Conservation (phyloP, 2,888 invertebrate genomes). For the Arrhopalites spinosus region DNA sequence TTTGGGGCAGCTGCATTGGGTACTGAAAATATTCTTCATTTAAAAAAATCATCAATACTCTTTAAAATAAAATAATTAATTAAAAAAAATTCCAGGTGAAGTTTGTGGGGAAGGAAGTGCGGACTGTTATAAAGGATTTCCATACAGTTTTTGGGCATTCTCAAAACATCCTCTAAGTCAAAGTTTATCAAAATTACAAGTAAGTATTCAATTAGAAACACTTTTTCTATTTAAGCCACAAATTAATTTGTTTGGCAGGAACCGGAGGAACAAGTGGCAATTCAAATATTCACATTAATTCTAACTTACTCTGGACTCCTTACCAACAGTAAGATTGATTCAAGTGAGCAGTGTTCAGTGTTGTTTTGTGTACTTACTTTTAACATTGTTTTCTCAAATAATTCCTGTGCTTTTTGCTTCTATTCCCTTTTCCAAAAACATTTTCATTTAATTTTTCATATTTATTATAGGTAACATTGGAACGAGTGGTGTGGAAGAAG, state of each 20-base stretch:
- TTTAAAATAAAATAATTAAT: no score
- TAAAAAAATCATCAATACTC: no score
- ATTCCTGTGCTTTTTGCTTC: neutral
- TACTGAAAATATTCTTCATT: no score
- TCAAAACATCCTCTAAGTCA: constrained; percentile 78
- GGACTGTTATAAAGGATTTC: constrained; percentile 85
- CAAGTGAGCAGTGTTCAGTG: neutral
- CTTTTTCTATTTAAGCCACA: no score
- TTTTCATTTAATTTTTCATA: neutral
- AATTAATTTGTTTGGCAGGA: constrained; percentile 61
- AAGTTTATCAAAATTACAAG: constrained; percentile 77
- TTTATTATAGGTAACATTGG: constrained; percentile 47
- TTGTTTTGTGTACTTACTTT: constrained; percentile 4
- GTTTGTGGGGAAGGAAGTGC: constrained; percentile 70
- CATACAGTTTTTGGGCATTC: constrained; percentile 88
- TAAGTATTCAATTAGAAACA: no score
- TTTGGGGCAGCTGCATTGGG: constrained; percentile 64
- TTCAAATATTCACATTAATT: constrained; percentile 86
- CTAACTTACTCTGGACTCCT: constrained; percentile 86
- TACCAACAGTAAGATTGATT: constrained; percentile 65
- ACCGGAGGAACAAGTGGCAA: constrained; percentile 81
- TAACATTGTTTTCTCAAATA: no score
- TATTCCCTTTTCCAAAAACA: neutral
- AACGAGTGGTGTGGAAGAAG: constrained; percentile 32
- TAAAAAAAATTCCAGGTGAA: no score